Evolutionary conservation across 2,888 invertebrate species (phyloP).

Genomic region (Clostera curtula): DNA sequence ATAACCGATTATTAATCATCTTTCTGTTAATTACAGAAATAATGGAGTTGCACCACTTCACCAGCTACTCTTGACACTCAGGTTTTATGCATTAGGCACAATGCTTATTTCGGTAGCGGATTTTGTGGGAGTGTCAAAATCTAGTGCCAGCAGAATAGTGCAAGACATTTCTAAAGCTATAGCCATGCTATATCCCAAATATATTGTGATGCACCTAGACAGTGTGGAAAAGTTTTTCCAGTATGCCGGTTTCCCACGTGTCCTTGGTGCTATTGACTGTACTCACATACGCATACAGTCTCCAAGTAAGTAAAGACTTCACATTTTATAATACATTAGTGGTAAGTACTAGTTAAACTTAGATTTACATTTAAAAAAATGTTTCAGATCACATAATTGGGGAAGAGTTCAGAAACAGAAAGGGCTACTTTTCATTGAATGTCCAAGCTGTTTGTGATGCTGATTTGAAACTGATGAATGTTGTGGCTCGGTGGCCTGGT

Average conservation of each 20-base stretch:
- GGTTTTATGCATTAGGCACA: slow-evolving; percentile 23
- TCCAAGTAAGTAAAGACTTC: slow-evolving; percentile 14
- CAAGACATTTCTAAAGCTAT: slow-evolving; percentile 16
- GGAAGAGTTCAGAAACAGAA: slow-evolving; percentile 15
- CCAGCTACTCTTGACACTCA: slow-evolving; percentile 17
- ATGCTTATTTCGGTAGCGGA: slow-evolving; percentile 21
- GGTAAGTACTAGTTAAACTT: not conserved
- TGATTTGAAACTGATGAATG: slow-evolving; percentile 7
- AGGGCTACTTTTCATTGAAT: slow-evolving; percentile 14
- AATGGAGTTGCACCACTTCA: slow-evolving; percentile 19
- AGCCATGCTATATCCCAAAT: slow-evolving; percentile 8
- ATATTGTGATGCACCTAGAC: too few relatives aligned
- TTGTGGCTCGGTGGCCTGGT: slow-evolving; percentile 13
- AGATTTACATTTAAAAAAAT: not conserved
- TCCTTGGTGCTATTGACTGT: slow-evolving; percentile 20
- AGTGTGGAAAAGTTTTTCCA: slow-evolving; percentile 16
- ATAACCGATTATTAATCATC: too few relatives aligned
- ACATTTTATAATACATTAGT: not conserved
- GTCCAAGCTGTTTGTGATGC: slow-evolving; percentile 15
- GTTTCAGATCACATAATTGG: not conserved
- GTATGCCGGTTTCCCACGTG: slow-evolving; percentile 18
- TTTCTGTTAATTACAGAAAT: slow-evolving; percentile 12
- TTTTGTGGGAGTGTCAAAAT: slow-evolving; percentile 21
- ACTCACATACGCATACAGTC: slow-evolving; percentile 16
- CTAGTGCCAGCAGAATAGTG: too few relatives aligned